Conservation (phyloP, 2,113 vertebrate species). For the Lathamus discolor region DNA sequence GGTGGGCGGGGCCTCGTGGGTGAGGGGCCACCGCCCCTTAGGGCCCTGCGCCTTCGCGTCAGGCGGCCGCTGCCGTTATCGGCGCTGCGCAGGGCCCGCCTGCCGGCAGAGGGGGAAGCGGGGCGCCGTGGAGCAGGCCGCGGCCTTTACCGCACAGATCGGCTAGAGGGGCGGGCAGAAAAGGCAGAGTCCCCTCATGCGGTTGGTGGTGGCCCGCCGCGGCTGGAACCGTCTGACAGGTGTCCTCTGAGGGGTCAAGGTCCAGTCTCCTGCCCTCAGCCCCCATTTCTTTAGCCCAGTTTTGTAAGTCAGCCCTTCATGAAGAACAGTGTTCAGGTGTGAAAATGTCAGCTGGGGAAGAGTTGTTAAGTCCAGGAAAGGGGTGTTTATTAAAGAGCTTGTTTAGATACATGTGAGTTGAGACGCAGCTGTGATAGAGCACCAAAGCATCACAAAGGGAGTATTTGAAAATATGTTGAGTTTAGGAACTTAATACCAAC, state of each 20-base stretch:
- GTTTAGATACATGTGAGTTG: not conserved
- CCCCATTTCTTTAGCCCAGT: not conserved
- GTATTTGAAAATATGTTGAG: not conserved
- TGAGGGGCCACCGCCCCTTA: fast-evolving
- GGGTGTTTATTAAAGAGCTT: not conserved
- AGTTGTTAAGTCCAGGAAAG: not conserved
- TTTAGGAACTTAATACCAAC: not conserved
- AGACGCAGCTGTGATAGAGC: too few species aligned
- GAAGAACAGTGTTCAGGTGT: not conserved
- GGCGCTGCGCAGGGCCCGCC: not conserved
- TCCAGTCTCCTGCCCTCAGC: fast-evolving
- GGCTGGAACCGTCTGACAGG: not conserved
- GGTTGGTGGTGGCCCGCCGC: not conserved
- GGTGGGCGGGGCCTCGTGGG: fast-evolving
- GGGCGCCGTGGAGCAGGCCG: not conserved
- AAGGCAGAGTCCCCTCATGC: not conserved
- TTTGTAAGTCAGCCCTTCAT: not conserved
- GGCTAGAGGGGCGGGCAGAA: not conserved
- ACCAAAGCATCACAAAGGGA: not conserved
- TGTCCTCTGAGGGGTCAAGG: not conserved
- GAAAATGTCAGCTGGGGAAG: not conserved
- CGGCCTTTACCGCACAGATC: not conserved
- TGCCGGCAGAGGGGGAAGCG: not conserved
- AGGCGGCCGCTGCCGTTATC: fast-evolving
- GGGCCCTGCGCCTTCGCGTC: fast-evolving